Evolutionary conservation across 2,888 invertebrate genomes (phyloP), one percentile per base, ranked within the genome.

Genomic region (Masnerella sp.): DNA sequence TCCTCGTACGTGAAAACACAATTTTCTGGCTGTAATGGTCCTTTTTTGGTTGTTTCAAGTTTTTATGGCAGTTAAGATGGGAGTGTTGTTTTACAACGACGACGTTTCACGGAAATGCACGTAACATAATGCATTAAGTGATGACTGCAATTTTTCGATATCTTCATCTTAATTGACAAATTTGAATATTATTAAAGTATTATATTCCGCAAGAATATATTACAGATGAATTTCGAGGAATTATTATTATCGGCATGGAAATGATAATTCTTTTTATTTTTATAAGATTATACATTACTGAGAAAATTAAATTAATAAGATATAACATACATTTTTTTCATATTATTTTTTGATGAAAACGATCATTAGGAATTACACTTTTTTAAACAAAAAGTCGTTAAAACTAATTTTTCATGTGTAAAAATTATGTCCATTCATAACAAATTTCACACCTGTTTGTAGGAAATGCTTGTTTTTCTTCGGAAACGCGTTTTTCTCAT

Each of bases 1-100:
- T 61, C 14, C 22, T 28, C 4, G 25, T 38, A 40, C 25, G 20
- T 18, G 49, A 38, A 61, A 61, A 54, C 43, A 11, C 8, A 38
- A 12, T 43, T 56, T 22, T 30, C 25, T n/a, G 32, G 14, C 8
- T 51, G 18, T 32, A 32, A 45, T 45, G 22, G 28, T 22, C 1
- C 20, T 20, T 15, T 18, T 18, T 18, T 18, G 14, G 36, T 36
- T 36, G 14, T 36, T 36, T 36, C 3, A 36, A 36, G 5, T 40
- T 18, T 40, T 18, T 40, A 14, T 36, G 15, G 11, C 11, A 9
- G 9, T 30, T 9, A 7, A 7, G 30, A 5, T n/a, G 7, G n/a
- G 30, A 30, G 30, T 30, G 3, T 22, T 22, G 22, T 30, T 9
- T 30, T 30, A 2, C n/a, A 30, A 30, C n/a, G 30, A 2, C n/a